These are phyloP conservation scores for Eucriotettix oculatus DNA, from an alignment of 2,888 invertebrate species.

Conservation along the genomic window DNA sequence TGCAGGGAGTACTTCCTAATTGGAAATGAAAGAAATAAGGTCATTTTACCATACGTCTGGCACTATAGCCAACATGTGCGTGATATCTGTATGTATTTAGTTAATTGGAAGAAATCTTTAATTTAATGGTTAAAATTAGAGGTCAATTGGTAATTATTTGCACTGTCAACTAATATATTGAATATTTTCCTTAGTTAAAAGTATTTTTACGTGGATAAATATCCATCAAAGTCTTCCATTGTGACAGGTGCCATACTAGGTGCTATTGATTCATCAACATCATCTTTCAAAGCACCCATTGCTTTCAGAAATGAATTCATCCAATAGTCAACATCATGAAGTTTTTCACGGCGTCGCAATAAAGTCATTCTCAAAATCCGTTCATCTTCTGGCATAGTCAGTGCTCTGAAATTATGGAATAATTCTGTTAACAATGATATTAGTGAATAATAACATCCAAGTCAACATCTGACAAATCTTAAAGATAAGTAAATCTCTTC, in stretches of 20 bases:
- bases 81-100: no score
- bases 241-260: conserved; percentile 22
- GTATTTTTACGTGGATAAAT: neutral
- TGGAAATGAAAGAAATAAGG: no score
- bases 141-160: neutral
- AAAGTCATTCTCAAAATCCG: conserved; percentile 25
- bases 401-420: conserved; percentile 19
- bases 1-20: no score
- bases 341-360: conserved; percentile 24
- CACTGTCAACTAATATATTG: neutral
- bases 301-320: conserved; percentile 24
- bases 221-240: conserved; percentile 24
- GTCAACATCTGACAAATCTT: neutral
- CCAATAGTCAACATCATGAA: conserved; percentile 26
- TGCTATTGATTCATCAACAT: conserved; percentile 17
- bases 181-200: no score
- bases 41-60: neutral
- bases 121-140: neutral
- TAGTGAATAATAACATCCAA: neutral
- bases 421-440: neutral
- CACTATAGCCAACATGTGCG: no score
- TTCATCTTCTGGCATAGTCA: conserved; percentile 27
- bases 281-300: conserved; percentile 21
- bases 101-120: no score
- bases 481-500: no score